phyloP scores from a whole-genome alignment of 2,888 invertebrate genomes.

The Tenthredo scrophulariae region DNA sequence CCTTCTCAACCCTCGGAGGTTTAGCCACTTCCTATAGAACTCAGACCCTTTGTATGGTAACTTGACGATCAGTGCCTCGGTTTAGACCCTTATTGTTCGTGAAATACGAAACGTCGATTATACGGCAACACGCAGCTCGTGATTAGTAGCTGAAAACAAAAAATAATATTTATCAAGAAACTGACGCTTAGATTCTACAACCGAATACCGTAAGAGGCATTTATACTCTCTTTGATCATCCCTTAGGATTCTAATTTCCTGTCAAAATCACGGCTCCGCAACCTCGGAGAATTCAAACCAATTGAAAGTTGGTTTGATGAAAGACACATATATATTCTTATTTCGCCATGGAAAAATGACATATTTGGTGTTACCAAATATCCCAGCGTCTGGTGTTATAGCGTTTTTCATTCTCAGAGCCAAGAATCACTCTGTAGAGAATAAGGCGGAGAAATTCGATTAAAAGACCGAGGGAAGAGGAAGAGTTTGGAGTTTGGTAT shows the following conservation, averaged over 20 bases:
- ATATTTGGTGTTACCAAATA: background rate
- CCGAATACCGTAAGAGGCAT: background rate
- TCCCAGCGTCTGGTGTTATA: background rate
- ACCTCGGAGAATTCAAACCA: background rate
- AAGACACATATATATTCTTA: background rate
- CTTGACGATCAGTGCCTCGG: slow-evolving; percentile 24
- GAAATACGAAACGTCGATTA: slow-evolving; percentile 16
- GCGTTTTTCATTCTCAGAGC: background rate
- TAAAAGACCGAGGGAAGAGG: slow-evolving; percentile 63
- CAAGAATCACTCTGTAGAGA: slow-evolving; percentile 13
- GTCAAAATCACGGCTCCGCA: background rate
- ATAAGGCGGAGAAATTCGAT: slow-evolving; percentile 62
- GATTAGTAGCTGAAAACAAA: background rate
- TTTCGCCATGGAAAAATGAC: background rate
- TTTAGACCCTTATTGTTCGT: slow-evolving; percentile 28
- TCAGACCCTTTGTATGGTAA: slow-evolving; percentile 7
- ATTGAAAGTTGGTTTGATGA: background rate
- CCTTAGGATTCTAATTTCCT: background rate
- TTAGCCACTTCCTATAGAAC: slow-evolving; percentile 18
- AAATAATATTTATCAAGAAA: background rate
- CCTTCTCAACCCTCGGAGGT: background rate
- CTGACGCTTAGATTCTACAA: background rate
- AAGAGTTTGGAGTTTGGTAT: slow-evolving; percentile 67
- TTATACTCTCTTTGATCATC: slow-evolving; percentile 15
- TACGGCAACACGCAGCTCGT: background rate